Evolutionary conservation across 2,888 invertebrate genomes (phyloP).

Genomic region (Orthonevra nobilis): DNA sequence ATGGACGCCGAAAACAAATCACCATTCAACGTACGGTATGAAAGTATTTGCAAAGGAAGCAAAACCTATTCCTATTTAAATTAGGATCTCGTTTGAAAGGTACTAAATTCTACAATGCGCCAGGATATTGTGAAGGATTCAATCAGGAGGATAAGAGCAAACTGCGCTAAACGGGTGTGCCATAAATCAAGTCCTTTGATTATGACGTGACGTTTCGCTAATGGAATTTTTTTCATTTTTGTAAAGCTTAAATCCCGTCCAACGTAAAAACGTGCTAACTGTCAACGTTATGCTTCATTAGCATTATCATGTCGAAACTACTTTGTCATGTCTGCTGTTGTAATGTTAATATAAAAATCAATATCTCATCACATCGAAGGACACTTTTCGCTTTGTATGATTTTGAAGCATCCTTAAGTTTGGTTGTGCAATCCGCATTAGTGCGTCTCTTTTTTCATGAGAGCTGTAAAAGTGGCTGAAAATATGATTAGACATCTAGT

Average conservation of each 20-base stretch:
- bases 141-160: constrained; percentile 29
- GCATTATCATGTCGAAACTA: too few species aligned
- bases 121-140: constrained; percentile 9
- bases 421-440: constrained; percentile 7
- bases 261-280: too few species aligned
- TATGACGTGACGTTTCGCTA: constrained; percentile 42
- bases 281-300: constrained; percentile 45
- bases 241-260: too few species aligned
- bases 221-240: constrained; percentile 46
- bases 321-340: too few species aligned
- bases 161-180: constrained; percentile 7
- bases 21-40: constrained; percentile 34
- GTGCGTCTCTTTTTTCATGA: neutral
- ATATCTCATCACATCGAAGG: too few species aligned
- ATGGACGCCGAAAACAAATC: constrained; percentile 54
- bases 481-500: constrained; percentile 65
- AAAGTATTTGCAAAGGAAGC: constrained; percentile 52
- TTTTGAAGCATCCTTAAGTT: too few species aligned
- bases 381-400: too few species aligned
- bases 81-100: constrained; percentile 16
- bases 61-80: constrained; percentile 61
- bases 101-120: constrained; percentile 19
- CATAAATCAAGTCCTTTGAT: constrained; percentile 47
- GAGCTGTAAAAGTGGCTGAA: constrained; percentile 5
- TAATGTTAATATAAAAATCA: too few species aligned